A percentile compares a stretch with the other conserved stretches of the same genome.
phyloP scores from a whole-genome alignment of 1,140 invertebrate genomes.

The Drosophila suzukii region DNA sequence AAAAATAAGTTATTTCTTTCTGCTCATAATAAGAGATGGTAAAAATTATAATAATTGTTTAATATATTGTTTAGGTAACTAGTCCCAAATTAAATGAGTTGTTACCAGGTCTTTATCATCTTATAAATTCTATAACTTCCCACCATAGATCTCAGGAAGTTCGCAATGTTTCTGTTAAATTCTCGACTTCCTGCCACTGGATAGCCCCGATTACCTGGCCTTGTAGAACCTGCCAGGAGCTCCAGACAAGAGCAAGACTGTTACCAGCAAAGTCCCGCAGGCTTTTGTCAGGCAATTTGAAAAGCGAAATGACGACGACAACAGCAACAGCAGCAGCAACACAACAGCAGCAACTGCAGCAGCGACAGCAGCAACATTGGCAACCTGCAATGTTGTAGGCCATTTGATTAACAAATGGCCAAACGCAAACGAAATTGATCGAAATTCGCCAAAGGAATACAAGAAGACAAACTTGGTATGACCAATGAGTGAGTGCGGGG shows the following conservation, averaged over 20 bases:
- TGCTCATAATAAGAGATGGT: too few relatives aligned
- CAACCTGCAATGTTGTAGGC: slow-evolving; percentile 69
- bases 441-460: slow-evolving; percentile 75
- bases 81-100: not conserved
- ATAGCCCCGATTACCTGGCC: slow-evolving; percentile 42
- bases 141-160: slow-evolving; percentile 12
- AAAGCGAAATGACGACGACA: slow-evolving; percentile 77
- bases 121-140: not conserved
- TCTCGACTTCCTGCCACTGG: slow-evolving; percentile 54
- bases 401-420: slow-evolving; percentile 82
- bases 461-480: slow-evolving; percentile 17
- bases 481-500: slow-evolving; percentile 4
- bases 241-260: slow-evolving; percentile 33
- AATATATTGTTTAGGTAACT: too few relatives aligned
- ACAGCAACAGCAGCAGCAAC: slow-evolving; percentile 40
- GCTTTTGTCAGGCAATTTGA: slow-evolving; percentile 73
- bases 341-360: slow-evolving; percentile 15
- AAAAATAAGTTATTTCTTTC: too few relatives aligned
- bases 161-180: slow-evolving; percentile 38
- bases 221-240: slow-evolving; percentile 37
- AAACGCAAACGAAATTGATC: slow-evolving; percentile 83
- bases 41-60: too few relatives aligned
- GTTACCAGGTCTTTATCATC: not conserved
- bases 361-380: slow-evolving; percentile 24
- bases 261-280: slow-evolving; percentile 60